A percentile compares a stretch with the other conserved stretches of the same genome.
Evolutionary conservation across 2,113 vertebrate genomes (phyloP).

Genomic region (Isichthys henryi): DNA sequence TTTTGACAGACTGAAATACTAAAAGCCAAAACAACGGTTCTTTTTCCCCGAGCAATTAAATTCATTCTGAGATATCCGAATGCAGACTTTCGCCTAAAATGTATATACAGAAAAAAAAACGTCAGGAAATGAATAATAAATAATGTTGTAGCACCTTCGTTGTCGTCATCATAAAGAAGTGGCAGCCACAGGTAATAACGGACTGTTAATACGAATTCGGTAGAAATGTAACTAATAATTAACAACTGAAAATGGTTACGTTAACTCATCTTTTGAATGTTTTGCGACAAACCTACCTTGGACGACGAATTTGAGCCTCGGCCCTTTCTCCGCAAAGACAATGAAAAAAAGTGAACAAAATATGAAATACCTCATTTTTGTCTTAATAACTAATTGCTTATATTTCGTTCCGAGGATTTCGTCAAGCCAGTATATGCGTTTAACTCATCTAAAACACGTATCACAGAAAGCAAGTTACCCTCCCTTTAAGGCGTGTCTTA

Average conservation of each 20-base stretch:
- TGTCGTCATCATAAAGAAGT: background rate
- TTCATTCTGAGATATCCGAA: background rate
- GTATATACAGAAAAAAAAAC: background rate
- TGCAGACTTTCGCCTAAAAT: background rate
- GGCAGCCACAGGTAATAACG: background rate
- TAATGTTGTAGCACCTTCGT: background rate
- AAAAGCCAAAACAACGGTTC: background rate
- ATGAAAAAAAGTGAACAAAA: conserved; percentile 44
- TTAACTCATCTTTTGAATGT: background rate
- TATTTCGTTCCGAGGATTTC: background rate
- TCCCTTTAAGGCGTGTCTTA: conserved; percentile 10
- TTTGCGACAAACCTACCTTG: conserved; percentile 51
- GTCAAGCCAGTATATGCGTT: background rate
- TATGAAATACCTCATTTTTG: conserved; percentile 52
- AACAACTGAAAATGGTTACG: background rate
- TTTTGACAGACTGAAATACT: background rate
- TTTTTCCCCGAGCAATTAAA: background rate
- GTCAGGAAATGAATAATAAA: background rate
- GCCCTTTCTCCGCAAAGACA: conserved; percentile 49
- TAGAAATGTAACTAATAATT: background rate
- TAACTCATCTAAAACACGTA: background rate
- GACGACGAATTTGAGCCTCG: conserved; percentile 65
- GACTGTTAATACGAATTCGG: background rate
- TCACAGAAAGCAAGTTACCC: conserved; percentile 2
- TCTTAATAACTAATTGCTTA: background rate